phyloP scores from a whole-genome alignment of 2,797 vertebrate species.

The Parotocinclus haroldoi region DNA sequence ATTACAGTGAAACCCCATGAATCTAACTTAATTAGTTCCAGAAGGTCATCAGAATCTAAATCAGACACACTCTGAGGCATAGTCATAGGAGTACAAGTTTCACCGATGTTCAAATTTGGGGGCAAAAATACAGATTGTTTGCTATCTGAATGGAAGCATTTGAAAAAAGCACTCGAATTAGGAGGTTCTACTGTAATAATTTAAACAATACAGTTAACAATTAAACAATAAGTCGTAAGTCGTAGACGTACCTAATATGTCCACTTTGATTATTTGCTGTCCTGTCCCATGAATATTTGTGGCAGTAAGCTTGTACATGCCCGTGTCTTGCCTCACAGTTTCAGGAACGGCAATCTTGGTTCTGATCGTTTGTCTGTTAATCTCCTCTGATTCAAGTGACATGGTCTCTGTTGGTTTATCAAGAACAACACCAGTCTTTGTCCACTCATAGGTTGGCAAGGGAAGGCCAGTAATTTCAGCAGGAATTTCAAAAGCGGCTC shows the following conservation, averaged over 20 bases:
- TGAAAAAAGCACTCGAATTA: too few relatives aligned
- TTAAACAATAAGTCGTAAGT: background rate
- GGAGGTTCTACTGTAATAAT: background rate
- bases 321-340: conserved; percentile 81
- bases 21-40: too few relatives aligned
- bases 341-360: conserved; percentile 83
- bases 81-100: too few relatives aligned
- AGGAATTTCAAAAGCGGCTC: conserved; percentile 85
- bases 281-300: conserved; percentile 84
- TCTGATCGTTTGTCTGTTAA: conserved; percentile 79
- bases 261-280: conserved; percentile 61
- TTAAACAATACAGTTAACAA: background rate
- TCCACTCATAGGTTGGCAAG: conserved; percentile 85
- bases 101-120: too few relatives aligned
- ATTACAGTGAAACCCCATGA: too few relatives aligned
- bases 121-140: too few relatives aligned
- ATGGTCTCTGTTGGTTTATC: conserved; percentile 79
- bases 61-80: too few relatives aligned
- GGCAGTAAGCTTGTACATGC: conserved; percentile 84
- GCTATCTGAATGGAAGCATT: too few relatives aligned
- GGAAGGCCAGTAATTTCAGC: conserved; percentile 91
- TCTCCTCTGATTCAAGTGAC: conserved; percentile 84
- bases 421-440: conserved; percentile 64
- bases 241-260: conserved; percentile 65
- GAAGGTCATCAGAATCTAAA: too few relatives aligned